Evolutionary conservation across 2,888 invertebrate species (phyloP).

Genomic region (Venusia cambrica): DNA sequence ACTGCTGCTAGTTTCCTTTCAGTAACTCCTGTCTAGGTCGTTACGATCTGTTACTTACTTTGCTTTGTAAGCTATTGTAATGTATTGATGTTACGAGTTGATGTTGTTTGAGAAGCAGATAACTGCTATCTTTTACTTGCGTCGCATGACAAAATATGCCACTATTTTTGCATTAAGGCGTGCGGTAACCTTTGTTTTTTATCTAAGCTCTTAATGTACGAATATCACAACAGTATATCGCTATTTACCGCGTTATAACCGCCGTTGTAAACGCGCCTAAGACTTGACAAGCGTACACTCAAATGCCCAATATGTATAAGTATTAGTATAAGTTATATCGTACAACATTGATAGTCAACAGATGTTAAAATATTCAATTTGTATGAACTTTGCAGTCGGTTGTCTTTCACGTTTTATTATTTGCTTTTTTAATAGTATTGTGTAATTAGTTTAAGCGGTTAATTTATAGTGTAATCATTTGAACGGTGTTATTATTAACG

Average conservation of each 20-base stretch:
- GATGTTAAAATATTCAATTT: constrained; percentile 25
- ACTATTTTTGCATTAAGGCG: too few species aligned
- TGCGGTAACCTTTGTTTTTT: too few species aligned
- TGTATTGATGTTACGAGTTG: too few species aligned
- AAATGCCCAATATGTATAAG: constrained; percentile 35
- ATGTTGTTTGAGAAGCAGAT: too few species aligned
- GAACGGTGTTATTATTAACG: constrained; percentile 42
- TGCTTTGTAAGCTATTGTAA: too few species aligned
- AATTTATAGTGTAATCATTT: constrained; percentile 52
- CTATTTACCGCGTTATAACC: constrained; percentile 1
- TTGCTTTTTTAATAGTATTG: constrained; percentile 42
- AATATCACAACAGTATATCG: too few species aligned
- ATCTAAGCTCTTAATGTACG: too few species aligned
- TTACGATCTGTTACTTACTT: too few species aligned
- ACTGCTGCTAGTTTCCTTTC: too few species aligned
- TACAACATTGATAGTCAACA: constrained; percentile 55
- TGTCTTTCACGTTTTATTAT: constrained; percentile 36
- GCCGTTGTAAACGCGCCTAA: constrained; percentile 2
- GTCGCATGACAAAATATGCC: too few species aligned
- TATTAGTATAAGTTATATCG: constrained; percentile 53
- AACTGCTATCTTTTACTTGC: too few species aligned
- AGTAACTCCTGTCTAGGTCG: too few species aligned
- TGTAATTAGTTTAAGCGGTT: constrained; percentile 47
- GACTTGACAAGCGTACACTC: constrained; percentile 1
- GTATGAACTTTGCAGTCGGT: constrained; percentile 16